These are phyloP conservation scores for Megaustenia siamemsis DNA, from an alignment of 2,888 invertebrate genomes.

Conservation along the genomic window DNA sequence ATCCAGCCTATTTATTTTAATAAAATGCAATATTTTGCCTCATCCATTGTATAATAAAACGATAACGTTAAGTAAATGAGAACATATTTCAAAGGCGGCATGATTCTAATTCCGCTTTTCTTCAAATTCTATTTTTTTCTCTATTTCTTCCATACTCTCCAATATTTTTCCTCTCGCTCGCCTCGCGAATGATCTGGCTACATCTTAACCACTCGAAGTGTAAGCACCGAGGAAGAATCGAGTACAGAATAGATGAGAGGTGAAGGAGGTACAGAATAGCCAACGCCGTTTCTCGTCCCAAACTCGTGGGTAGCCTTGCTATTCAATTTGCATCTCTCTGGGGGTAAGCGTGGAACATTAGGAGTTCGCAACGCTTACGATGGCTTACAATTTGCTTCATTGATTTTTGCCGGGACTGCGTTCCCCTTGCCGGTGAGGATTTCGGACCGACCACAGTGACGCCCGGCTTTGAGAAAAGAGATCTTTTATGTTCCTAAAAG, in stretches of 20 bases:
- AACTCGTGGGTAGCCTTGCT: conserved; percentile 16
- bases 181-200: neutral
- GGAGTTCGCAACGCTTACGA: conserved; percentile 2
- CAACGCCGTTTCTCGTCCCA: conserved; percentile 7
- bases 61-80: too few species aligned
- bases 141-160: neutral
- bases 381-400: conserved; percentile 31
- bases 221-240: neutral
- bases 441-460: conserved; percentile 10
- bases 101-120: too few species aligned
- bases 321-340: conserved; percentile 34
- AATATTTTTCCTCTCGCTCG: neutral
- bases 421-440: neutral
- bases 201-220: conserved; percentile 11
- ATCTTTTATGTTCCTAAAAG: conserved; percentile 1
- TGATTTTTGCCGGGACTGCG: conserved; percentile 20
- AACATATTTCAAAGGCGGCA: too few species aligned
- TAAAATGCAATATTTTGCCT: too few species aligned
- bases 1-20: too few species aligned
- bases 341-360: conserved; percentile 29
- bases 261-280: neutral
- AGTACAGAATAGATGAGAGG: neutral
- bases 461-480: neutral
- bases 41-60: too few species aligned
- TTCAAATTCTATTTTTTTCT: neutral